phyloP scores from a whole-genome alignment of 2,113 vertebrate genomes.

The Perca schrenkii region DNA sequence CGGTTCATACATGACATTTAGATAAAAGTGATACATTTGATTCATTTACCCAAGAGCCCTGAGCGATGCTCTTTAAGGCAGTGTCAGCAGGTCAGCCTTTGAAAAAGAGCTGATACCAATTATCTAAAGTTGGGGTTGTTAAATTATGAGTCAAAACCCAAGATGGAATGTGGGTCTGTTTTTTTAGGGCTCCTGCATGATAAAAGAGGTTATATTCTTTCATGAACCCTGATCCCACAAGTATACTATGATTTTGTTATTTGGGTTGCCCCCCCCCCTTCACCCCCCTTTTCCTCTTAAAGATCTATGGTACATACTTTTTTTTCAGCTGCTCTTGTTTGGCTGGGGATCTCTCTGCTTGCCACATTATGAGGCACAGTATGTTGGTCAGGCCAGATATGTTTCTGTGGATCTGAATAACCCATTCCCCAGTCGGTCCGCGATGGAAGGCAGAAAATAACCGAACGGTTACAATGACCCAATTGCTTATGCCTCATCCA shows the following conservation, averaged over 20 bases:
- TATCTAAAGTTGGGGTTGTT: neutral
- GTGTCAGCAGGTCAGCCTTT: constrained; percentile 31
- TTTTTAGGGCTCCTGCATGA: constrained; percentile 5
- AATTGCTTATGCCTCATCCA: constrained; percentile 5
- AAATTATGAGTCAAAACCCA: neutral
- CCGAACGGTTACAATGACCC: constrained; percentile 13
- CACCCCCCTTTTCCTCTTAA: neutral
- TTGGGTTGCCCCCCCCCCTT: neutral
- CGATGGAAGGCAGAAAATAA: constrained; percentile 10
- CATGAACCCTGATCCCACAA: constrained; percentile 3
- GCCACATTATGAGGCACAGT: constrained; percentile 1
- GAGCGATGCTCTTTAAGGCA: neutral
- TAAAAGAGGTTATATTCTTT: constrained; percentile 1
- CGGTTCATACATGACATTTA: neutral
- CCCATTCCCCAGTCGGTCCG: neutral
- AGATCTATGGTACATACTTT: neutral
- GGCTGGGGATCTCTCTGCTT: constrained; percentile 6
- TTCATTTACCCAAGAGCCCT: neutral
- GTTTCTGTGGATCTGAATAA: constrained; percentile 16
- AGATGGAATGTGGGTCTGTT: constrained; percentile 31
- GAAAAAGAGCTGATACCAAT: constrained; percentile 23
- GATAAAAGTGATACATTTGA: constrained; percentile 13
- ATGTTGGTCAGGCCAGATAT: constrained; percentile 17
- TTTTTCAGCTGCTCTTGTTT: neutral
- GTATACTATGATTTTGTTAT: neutral